A percentile compares a stretch with the other conserved stretches of the same genome.
phyloP scores from a whole-genome alignment of 1,140 invertebrate genomes.

The Centruroides vittatus region DNA sequence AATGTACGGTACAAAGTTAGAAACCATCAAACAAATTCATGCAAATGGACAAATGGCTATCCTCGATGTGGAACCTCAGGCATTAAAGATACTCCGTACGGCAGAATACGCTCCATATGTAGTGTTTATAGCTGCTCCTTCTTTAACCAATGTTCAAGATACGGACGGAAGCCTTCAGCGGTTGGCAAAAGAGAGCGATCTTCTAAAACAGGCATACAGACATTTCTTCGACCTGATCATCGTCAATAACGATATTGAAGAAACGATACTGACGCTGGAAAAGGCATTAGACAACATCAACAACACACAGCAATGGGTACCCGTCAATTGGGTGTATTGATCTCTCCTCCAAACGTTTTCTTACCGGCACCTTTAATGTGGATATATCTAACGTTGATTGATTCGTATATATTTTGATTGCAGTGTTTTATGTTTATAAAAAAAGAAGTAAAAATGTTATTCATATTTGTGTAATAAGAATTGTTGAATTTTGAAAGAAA shows the following conservation, averaged over 20 bases:
- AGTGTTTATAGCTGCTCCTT: conserved; percentile 93
- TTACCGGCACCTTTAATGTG: no score
- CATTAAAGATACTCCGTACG: conserved; percentile 77
- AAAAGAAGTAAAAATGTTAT: no score
- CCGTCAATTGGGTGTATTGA: conserved; percentile 77
- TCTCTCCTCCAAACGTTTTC: no score
- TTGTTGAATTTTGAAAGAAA: no score
- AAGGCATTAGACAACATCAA: conserved; percentile 77
- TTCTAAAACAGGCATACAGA: conserved; percentile 87
- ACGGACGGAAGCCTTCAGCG: conserved; percentile 92
- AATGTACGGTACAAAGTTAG: conserved; percentile 98
- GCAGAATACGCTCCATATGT: conserved; percentile 93
- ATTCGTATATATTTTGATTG: no score
- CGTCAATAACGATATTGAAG: conserved; percentile 98
- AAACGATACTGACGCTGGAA: conserved; percentile 85
- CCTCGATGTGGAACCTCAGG: conserved; percentile 90
- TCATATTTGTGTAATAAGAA: no score
- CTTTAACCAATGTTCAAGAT: conserved; percentile 78
- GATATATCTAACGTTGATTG: no score
- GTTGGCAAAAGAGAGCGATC: conserved; percentile 90
- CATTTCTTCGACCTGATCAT: conserved; percentile 97
- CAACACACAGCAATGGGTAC: conserved; percentile 83
- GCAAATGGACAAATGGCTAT: conserved; percentile 92
- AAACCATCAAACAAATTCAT: conserved; percentile 94
- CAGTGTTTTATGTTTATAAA: no score